These are phyloP conservation scores for Henicopernis longicauda DNA, from an alignment of 2,113 vertebrate species.

Conservation along the genomic window DNA sequence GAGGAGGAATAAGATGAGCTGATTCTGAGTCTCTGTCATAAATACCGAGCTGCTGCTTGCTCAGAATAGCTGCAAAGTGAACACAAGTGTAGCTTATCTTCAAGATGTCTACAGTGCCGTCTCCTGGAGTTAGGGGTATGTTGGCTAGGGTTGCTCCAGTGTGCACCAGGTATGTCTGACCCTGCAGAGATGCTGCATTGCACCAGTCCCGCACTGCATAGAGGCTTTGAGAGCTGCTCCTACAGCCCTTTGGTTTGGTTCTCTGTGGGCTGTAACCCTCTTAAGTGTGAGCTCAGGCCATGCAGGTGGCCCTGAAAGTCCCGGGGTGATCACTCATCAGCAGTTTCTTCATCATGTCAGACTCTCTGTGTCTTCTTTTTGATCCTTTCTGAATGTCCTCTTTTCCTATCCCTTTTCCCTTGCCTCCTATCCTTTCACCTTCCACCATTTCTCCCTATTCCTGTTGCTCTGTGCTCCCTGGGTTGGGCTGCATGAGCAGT, in stretches of 20 bases:
- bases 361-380: neutral
- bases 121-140: neutral
- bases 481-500: neutral
- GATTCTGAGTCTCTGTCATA: neutral
- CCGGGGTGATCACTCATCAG: neutral
- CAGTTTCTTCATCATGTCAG: neutral
- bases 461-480: neutral
- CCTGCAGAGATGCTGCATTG: neutral
- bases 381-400: neutral
- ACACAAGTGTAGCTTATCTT: rapidly evolving
- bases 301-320: neutral
- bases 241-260: neutral
- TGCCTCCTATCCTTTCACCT: neutral
- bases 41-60: neutral
- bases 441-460: neutral
- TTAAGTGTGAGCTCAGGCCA: neutral
- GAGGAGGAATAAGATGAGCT: neutral
- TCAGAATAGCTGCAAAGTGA: neutral
- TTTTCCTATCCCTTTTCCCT: neutral
- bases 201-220: rapidly evolving
- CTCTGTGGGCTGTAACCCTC: neutral
- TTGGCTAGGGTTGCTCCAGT: neutral
- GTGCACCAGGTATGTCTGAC: rapidly evolving
- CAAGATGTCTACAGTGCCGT: neutral
- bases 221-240: neutral